Base-by-base conservation (phyloP, 1,140 invertebrate species). In the Cotesia glomerata region DNA sequence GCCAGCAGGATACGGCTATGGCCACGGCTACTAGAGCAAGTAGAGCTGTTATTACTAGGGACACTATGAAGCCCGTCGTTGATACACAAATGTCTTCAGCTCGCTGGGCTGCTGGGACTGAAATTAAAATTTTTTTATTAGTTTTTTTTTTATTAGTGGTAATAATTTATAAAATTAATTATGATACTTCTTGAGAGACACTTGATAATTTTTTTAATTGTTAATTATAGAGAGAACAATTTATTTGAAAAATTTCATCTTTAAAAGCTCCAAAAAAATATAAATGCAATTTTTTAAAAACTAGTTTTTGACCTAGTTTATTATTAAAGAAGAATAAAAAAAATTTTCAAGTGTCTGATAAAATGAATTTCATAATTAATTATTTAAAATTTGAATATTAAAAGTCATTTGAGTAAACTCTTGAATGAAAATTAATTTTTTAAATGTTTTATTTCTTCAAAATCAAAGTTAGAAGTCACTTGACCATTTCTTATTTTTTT, bases 1-100 rank as follows among this genome's bases (percentile, higher is more conserved):
- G 89, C 95, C 95, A 98, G 85, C 96, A 97, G 51, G 95, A 97
- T 26, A 97, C 95, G 58, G 95, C 95, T 45, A 97, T 94, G 18
- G 96, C 96, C 35, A 98, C 95, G 45, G 96, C 95, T 26, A 97
- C 95, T 59, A 98, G 89, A 54, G 96, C 95, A 79, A 98, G 85
- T 58, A 98, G 89, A 16, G 95, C 95, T 67, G 96, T 97, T 78
- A 98, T 93, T 71, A 97, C 93, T 78, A 98, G 88, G 65, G 96
- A 95, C 75, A 97, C 95, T 71, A 97, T 95, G 80, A 98, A 92
- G 59, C 96, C 95, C 74, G 96, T 92, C 89, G 95, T 96, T 58
- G 95, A 97, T 71, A 98, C 94, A 83, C 96, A 98, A 78, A 97
- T 96, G 80, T 97, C 95, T 84, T 96, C 94, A 34, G 89, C 90